These are phyloP conservation scores for Spodoptera litura DNA, from an alignment of 1,140 invertebrate genomes.

Conservation along the genomic window DNA sequence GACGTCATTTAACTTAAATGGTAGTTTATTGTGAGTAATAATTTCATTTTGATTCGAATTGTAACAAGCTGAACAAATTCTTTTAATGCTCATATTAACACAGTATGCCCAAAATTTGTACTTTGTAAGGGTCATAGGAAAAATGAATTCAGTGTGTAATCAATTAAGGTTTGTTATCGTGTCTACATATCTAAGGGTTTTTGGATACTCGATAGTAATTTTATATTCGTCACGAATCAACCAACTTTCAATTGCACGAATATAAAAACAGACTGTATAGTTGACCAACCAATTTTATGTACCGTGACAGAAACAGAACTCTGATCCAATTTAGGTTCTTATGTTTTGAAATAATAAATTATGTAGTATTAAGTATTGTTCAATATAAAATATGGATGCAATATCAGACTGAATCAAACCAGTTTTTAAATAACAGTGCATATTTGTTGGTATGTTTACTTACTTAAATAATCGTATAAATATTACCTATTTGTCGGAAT, in stretches of 20 bases:
- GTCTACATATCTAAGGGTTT: not conserved
- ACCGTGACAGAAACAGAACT: not conserved
- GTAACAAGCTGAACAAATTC: too few relatives aligned
- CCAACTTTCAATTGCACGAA: conserved; percentile 14
- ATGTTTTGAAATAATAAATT: too few relatives aligned
- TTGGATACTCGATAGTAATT: not conserved
- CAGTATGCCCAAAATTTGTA: not conserved
- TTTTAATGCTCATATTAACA: not conserved
- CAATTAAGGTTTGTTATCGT: not conserved
- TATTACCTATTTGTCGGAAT: too few relatives aligned
- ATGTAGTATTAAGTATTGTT: too few relatives aligned
- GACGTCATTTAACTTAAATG: not conserved
- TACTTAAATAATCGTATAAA: too few relatives aligned
- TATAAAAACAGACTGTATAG: not conserved
- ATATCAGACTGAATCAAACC: too few relatives aligned
- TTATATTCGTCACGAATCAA: not conserved
- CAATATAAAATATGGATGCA: too few relatives aligned
- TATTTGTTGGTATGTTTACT: too few relatives aligned
- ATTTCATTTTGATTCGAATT: not conserved
- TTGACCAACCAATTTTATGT: not conserved
- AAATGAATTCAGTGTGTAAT: too few relatives aligned
- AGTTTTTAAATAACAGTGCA: too few relatives aligned
- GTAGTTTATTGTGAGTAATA: not conserved
- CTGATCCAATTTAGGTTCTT: too few relatives aligned
- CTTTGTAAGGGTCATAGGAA: too few relatives aligned